Evolutionary conservation across 2,113 vertebrate genomes (phyloP), one percentile per base, ranked within the genome.

Genomic region (Megaleporinus macrocephalus): DNA sequence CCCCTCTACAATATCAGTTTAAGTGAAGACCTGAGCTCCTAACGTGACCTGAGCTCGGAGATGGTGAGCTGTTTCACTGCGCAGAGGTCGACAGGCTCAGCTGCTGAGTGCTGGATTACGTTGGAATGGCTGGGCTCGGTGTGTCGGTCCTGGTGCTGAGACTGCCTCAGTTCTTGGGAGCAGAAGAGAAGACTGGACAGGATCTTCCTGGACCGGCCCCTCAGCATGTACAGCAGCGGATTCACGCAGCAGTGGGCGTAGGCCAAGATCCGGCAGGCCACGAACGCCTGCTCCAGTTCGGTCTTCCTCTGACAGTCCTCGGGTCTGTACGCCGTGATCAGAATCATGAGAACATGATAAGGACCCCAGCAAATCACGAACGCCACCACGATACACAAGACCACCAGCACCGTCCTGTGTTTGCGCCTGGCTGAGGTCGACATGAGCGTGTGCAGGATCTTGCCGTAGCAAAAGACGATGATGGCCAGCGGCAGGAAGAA

Each of bases 341-440:
- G 6, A 0, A 95, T n/a, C 0, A 94, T 4, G 11, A 93, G 0
- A n/a, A 94, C 47, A n/a, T 92, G 93, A 76, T 93, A 94, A 0
- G 95, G 95, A 0, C 91, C 92, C 94, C 94, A 95, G 77, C 94
- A 95, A 68, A 95, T 44, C 59, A 95, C 92, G 30, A 95, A 95
- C 13, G 79, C 86, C 5, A 91, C 13, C 53, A 95, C 90, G 59
- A 95, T 92, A 30, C 80, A 81, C 5, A 94, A 88, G 14, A 95
- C 92, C 29, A 95, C 73, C 0, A 89, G 83, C 1, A 95, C 71
- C 0, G 92, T 91, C 68, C 81, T 91, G 76, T 85, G 9, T 41
- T 83, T 94, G 72, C 80, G 89, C 78, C 87, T 91, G n/a, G 80
- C 92, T 0, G 89, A 87, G 4, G 88, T 69, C 9, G 44, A 78